phyloP scores from a whole-genome alignment of 1,140 invertebrate genomes.

The Popillia japonica region DNA sequence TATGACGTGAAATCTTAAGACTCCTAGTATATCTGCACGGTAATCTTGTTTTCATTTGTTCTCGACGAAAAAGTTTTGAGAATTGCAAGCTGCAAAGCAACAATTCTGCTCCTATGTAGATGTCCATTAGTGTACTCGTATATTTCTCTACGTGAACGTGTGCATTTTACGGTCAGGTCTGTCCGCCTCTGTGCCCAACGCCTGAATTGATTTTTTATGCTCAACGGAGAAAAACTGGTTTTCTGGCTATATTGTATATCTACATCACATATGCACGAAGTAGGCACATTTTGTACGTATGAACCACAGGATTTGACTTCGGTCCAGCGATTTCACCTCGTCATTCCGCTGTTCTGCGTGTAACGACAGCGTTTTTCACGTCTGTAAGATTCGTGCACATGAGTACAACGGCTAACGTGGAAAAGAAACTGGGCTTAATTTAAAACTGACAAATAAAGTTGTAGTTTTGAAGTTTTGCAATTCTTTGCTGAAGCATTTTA shows the following conservation, averaged over 20 bases:
- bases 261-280: neutral
- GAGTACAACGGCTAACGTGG: too few relatives aligned
- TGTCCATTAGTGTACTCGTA: neutral
- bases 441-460: too few relatives aligned
- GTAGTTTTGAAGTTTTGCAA: too few relatives aligned
- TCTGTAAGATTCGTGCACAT: too few relatives aligned
- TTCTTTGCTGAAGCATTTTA: too few relatives aligned
- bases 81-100: too few relatives aligned
- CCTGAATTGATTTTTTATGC: conserved; percentile 24
- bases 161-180: conserved; percentile 30
- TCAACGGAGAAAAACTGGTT: conserved; percentile 15
- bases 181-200: conserved; percentile 23
- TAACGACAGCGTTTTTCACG: neutral
- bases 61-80: too few relatives aligned
- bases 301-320: neutral
- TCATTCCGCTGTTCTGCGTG: neutral
- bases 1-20: too few relatives aligned
- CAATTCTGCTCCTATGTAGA: too few relatives aligned
- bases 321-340: conserved; percentile 23
- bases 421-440: too few relatives aligned
- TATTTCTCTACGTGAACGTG: neutral
- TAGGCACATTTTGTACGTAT: neutral
- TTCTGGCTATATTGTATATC: conserved; percentile 23
- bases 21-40: too few relatives aligned
- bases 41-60: too few relatives aligned